Conservation (phyloP, 2,113 vertebrate species). For the Diglossa brunneiventris region DNA sequence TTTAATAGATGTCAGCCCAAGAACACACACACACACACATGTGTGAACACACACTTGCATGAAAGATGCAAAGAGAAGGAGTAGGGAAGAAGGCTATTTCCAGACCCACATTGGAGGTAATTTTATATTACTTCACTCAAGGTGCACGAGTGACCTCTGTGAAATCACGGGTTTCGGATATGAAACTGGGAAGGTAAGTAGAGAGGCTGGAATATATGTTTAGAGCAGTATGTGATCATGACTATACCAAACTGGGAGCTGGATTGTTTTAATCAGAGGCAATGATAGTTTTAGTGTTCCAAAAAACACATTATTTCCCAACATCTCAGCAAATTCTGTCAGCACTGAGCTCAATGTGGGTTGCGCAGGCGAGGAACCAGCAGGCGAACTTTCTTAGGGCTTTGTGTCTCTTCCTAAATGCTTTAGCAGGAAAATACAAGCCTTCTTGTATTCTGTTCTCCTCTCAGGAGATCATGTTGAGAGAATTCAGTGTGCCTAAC, state of each 20-base stretch:
- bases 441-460: not conserved
- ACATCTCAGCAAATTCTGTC: constrained; percentile 16
- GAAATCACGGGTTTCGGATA: constrained; percentile 69
- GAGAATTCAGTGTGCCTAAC: not conserved
- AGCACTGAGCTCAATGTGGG: not conserved
- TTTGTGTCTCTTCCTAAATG: not conserved
- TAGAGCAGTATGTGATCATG: constrained; percentile 61
- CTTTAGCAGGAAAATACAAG: constrained; percentile 29
- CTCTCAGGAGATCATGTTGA: constrained; percentile 26
- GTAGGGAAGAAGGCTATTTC: constrained; percentile 50
- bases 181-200: constrained; percentile 61
- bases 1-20: constrained; percentile 70
- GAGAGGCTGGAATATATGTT: constrained; percentile 55
- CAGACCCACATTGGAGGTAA: constrained; percentile 50
- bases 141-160: constrained; percentile 67
- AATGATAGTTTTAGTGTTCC: constrained; percentile 59
- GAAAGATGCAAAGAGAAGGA: constrained; percentile 22
- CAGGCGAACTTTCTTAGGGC: not conserved
- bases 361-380: not conserved
- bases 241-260: constrained; percentile 57
- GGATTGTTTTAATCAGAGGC: constrained; percentile 66
- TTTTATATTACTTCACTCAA: constrained; percentile 71
- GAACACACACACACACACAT: not conserved
- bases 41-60: not conserved
- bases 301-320: constrained; percentile 55